These are phyloP conservation scores for Flexamia atlantica DNA, from an alignment of 2,888 invertebrate species.

Conservation along the genomic window DNA sequence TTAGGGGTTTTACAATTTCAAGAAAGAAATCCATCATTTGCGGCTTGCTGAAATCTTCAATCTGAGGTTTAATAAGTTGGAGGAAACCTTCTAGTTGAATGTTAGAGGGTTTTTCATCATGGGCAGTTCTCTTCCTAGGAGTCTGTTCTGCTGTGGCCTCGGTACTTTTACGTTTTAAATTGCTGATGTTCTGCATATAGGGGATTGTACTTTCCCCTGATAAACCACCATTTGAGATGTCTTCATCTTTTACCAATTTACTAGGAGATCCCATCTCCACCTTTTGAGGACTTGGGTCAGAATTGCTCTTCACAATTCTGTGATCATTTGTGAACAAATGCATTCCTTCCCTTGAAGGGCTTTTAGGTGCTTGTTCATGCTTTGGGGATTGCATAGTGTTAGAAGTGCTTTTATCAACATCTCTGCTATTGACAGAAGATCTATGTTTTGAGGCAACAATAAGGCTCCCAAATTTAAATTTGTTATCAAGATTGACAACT, in stretches of 20 bases:
- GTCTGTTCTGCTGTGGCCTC: background rate
- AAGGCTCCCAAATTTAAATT: background rate
- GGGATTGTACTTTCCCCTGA: background rate
- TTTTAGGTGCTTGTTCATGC: background rate
- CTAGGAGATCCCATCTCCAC: background rate
- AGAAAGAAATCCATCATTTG: constrained; percentile 4
- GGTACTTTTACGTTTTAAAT: background rate
- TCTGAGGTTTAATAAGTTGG: background rate
- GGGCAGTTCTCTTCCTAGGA: background rate
- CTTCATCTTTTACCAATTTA: background rate
- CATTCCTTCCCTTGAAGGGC: background rate
- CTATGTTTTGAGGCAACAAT: background rate
- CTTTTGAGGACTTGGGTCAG: background rate
- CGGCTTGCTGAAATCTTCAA: background rate
- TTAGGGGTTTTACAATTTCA: background rate
- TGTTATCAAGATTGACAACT: background rate
- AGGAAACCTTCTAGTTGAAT: background rate
- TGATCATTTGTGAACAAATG: background rate
- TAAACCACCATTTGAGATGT: background rate
- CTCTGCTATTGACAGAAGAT: background rate
- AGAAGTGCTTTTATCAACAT: background rate
- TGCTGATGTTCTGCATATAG: background rate
- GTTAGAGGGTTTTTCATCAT: background rate
- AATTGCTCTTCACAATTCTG: background rate
- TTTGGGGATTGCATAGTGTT: background rate